A percentile compares a stretch with the other conserved stretches of the same genome.
phyloP scores from a whole-genome alignment of 2,888 invertebrate species.

The Eupsilia transversa region DNA sequence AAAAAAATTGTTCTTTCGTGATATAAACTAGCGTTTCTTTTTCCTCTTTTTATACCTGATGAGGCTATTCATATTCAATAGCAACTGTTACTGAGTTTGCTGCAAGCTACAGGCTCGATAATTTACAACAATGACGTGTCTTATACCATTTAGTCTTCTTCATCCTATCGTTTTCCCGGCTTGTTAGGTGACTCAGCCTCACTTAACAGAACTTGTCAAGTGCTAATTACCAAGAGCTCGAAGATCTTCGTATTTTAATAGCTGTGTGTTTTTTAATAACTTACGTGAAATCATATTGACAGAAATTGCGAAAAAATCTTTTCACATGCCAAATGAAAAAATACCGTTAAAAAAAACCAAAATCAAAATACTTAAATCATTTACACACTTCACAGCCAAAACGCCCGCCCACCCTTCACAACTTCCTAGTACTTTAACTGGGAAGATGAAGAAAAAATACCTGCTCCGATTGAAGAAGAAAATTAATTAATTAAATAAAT shows the following conservation, averaged over 20 bases:
- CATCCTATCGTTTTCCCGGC: slow-evolving; percentile 9
- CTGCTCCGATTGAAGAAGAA: neutral
- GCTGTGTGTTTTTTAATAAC: neutral
- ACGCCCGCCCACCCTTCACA: too few relatives aligned
- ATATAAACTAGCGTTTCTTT: slow-evolving; percentile 47
- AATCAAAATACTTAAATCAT: too few relatives aligned
- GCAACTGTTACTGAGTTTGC: slow-evolving; percentile 37
- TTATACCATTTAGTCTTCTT: slow-evolving; percentile 25
- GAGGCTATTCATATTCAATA: slow-evolving; percentile 47
- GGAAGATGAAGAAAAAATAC: too few relatives aligned
- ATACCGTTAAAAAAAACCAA: too few relatives aligned
- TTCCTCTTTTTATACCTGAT: slow-evolving; percentile 42
- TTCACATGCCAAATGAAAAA: neutral
- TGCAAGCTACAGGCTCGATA: slow-evolving; percentile 17
- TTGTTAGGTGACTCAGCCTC: slow-evolving; percentile 2
- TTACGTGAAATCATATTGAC: neutral
- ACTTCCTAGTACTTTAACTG: too few relatives aligned
- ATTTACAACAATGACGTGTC: slow-evolving; percentile 33
- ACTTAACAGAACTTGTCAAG: slow-evolving; percentile 11
- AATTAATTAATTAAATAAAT: neutral
- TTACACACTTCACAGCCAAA: too few relatives aligned
- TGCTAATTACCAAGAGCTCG: neutral
- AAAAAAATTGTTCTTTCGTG: slow-evolving; percentile 51
- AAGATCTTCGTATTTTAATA: neutral
- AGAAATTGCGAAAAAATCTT: neutral